These are phyloP conservation scores for Pristionchus maxplancki DNA, from an alignment of 2,888 invertebrate species.

Conservation along the genomic window DNA sequence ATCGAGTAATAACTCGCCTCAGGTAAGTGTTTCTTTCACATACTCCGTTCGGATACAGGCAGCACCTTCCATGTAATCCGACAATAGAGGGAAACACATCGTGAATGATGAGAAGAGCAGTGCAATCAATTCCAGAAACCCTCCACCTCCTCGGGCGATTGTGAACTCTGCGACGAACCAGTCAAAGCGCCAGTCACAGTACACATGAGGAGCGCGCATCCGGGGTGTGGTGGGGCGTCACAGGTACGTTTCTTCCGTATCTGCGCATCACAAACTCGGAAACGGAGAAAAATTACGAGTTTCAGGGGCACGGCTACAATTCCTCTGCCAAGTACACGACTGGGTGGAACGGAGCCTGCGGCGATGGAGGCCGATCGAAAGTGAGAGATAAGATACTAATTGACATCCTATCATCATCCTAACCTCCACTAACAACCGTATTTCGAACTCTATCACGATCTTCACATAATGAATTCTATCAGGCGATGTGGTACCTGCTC, in stretches of 20 bases:
- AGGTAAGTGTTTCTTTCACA: neutral
- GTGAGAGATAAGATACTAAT: no score
- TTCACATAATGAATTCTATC: no score
- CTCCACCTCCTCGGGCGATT: constrained; percentile 78
- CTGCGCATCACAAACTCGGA: no score
- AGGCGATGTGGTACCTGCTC: constrained; percentile 86
- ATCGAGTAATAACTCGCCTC: neutral
- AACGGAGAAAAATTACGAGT: neutral
- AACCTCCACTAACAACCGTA: no score
- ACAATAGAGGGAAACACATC: neutral
- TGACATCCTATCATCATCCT: no score
- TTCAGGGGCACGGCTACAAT: constrained; percentile 88
- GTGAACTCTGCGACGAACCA: constrained; percentile 89
- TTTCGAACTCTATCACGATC: no score
- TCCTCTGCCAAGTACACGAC: constrained; percentile 89
- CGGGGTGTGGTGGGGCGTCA: constrained; percentile 91
- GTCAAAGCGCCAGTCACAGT: constrained; percentile 86
- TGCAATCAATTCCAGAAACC: no score
- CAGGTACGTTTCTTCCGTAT: constrained; percentile 35
- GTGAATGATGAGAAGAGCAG: neutral
- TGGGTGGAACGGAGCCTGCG: constrained; percentile 92
- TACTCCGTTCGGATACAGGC: neutral
- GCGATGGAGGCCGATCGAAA: constrained; percentile 90
- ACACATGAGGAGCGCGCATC: constrained; percentile 92
- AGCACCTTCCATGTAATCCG: neutral